Percentiles rank a stretch among this genome's conserved stretches.
phyloP scores from a whole-genome alignment of 1,140 invertebrate genomes.

The Diachasmimorpha longicaudata region DNA sequence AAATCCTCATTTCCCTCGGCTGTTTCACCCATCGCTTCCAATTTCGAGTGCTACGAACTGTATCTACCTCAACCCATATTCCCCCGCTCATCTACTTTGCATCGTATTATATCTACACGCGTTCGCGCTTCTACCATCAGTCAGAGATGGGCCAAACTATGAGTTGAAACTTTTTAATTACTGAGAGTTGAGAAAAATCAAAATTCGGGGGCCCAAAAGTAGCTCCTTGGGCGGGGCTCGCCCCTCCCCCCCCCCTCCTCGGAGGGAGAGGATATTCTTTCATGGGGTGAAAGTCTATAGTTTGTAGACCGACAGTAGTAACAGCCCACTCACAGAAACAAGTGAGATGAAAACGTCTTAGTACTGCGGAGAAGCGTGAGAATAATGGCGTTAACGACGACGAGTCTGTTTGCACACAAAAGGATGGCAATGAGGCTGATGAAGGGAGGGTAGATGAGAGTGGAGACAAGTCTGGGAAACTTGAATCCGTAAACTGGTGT shows the following conservation, averaged over 20 bases:
- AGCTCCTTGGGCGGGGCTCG: too few species aligned
- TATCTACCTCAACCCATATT: neutral
- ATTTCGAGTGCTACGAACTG: conserved; percentile 4
- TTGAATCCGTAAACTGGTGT: conserved; percentile 11
- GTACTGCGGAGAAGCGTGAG: conserved; percentile 32
- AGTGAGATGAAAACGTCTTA: neutral
- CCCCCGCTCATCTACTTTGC: neutral
- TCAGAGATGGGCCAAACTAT: neutral
- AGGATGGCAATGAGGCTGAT: neutral
- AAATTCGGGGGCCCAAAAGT: too few species aligned
- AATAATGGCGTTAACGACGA: conserved; percentile 36
- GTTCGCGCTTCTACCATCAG: neutral
- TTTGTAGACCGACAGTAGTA: too few species aligned
- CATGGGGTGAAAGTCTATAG: too few species aligned
- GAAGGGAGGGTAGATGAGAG: neutral
- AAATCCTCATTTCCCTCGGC: conserved; percentile 1
- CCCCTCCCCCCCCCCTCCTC: too few species aligned
- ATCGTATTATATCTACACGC: conserved; percentile 4
- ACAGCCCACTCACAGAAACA: neutral
- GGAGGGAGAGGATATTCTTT: too few species aligned
- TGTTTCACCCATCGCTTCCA: conserved; percentile 6
- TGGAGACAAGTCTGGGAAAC: conserved; percentile 6
- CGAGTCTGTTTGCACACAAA: conserved; percentile 25
- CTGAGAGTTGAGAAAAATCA: neutral
- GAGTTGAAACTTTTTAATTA: neutral